Base-by-base conservation (phyloP, 2,797 vertebrate genomes). In the Dendrocincla tyrannina region DNA sequence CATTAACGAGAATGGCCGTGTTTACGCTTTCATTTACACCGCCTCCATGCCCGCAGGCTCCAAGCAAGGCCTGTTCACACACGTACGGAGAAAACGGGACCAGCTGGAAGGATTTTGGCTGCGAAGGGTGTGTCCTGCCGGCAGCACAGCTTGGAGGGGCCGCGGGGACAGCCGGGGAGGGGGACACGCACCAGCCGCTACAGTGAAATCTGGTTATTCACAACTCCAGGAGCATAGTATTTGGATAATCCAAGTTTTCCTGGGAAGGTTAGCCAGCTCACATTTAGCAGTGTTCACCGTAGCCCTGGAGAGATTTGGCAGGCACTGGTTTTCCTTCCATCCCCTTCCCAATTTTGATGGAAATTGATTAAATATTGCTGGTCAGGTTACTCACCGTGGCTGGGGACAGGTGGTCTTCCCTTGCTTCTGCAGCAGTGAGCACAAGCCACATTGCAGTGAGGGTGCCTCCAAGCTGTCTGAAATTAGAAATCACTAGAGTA, bases 131-230 rank as follows among this genome's bases (percentile, higher is more conserved):
- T 28, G 59, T 89, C 46, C 55, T 1, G 16, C 41, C 74, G 20
- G 77, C 58, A 49, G 93, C 22, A 3, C 52, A 18, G 47, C 68
- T 44, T 23, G 62, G 44, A 74, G 41, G 27, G 33, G 35, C 39
- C 1, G 0, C 1, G 2, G 56, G n/a, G 19, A 47, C 50, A 39
- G 39, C 32, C 1, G 0, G 30, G 8, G 27, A 30, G 18, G 22
- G 19, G 7, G 17, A 32, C 32, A 4, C 0, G 0, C 13, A 32
- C 33, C 15, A 3, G 33, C 13, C 39, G 14, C 39, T 17, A 24
- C 28, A 39, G 11, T 6, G 68, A 76, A 60, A 66, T 46, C 46
- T 47, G 55, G 0, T 14, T 47, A 75, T 44, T 49, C 33, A 16
- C 4, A 5, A 1, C 33, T 46, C 47, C 19, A 7, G 0, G 28